A percentile compares a stretch with the other conserved stretches of the same genome.
Conservation (phyloP, 92 coral and sea anemone species). For the Bergia sp. region DNA sequence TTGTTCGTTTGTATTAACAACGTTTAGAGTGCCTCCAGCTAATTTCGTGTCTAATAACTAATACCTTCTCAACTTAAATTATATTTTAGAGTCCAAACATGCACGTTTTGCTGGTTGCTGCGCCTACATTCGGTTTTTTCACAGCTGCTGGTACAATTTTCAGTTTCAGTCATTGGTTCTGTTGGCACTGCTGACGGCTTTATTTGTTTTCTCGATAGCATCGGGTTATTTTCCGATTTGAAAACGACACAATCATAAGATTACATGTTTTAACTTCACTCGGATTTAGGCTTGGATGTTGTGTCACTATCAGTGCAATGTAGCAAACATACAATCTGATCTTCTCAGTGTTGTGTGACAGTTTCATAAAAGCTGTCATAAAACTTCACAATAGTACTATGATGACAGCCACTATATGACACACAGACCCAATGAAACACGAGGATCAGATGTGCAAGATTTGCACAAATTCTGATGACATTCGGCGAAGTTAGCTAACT, state of each 20-base stretch:
- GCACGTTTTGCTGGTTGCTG: background rate
- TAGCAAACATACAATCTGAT: no score
- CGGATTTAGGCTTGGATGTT: no score
- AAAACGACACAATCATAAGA: background rate
- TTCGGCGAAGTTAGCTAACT: no score
- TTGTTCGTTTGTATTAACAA: constrained; percentile 2
- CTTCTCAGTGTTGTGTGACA: no score
- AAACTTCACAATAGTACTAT: no score
- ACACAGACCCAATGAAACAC: no score
- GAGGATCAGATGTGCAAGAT: no score
- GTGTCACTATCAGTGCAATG: no score
- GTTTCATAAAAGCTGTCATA: no score
- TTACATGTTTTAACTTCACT: background rate
- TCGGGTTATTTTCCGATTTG: background rate
- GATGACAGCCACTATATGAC: no score
- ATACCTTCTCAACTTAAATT: background rate
- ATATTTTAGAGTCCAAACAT: background rate
- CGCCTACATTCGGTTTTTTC: no score
- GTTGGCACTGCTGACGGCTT: background rate
- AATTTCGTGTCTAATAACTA: background rate
- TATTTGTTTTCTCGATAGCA: background rate
- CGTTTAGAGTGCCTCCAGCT: background rate
- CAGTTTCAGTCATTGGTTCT: background rate
- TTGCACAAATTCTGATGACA: no score
- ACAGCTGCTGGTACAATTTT: background rate